Conservation (phyloP, 2,888 invertebrate species). For the Nephrocerus scutellatus region DNA sequence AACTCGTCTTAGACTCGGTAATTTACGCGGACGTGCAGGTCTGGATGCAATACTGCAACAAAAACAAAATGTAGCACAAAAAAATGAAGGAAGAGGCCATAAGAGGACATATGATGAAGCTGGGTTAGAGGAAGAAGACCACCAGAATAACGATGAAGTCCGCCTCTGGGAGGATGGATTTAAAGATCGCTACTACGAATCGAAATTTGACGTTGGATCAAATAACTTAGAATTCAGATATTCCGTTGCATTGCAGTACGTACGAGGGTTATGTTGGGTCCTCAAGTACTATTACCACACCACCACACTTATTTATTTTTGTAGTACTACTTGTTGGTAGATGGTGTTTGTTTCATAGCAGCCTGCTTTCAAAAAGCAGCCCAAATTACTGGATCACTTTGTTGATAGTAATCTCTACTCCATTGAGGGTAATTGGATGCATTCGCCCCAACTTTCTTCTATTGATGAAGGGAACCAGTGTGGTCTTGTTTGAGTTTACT, state of each 20-base stretch:
- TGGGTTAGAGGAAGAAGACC: conserved; percentile 47
- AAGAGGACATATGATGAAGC: conserved; percentile 43
- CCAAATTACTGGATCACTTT: too few species aligned
- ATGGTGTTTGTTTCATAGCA: too few species aligned
- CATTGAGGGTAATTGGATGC: too few species aligned
- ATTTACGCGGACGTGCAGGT: conserved; percentile 18
- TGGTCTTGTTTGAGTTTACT: too few species aligned
- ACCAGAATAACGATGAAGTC: conserved; percentile 46
- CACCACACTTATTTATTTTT: too few species aligned
- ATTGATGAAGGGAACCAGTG: too few species aligned
- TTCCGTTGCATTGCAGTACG: conserved; percentile 89
- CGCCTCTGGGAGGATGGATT: conserved; percentile 94
- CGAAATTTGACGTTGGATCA: conserved; percentile 75
- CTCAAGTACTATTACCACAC: conserved; percentile 98
- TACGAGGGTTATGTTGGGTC: conserved; percentile 96
- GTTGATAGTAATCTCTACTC: too few species aligned
- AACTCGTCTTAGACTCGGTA: conserved; percentile 48
- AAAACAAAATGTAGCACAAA: conserved; percentile 12
- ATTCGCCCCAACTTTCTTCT: too few species aligned
- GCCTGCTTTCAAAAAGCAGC: too few species aligned
- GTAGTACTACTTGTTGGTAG: too few species aligned
- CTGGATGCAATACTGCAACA: conserved; percentile 14
- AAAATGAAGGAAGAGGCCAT: conserved; percentile 40
- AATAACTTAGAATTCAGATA: conserved; percentile 80
- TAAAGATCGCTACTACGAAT: conserved; percentile 95